Base-by-base conservation (phyloP, 2,113 vertebrate species). In the Platysteira castanea region DNA sequence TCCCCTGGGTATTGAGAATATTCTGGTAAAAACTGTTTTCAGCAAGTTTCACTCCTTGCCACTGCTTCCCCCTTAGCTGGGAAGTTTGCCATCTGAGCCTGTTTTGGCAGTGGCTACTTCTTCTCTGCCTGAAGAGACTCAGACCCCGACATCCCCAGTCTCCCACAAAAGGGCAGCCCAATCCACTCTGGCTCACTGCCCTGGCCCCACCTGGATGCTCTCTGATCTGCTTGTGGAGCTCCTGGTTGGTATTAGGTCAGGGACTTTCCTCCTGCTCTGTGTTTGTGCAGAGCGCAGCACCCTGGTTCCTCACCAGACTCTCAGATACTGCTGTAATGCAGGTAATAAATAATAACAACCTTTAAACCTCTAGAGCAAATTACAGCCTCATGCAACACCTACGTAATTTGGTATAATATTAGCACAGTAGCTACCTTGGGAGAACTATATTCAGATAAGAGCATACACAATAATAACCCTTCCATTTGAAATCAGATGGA, bases 291-390 rank as follows among this genome's bases (percentile, higher is more conserved):
- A 95, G 79, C 0, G 2, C 77, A 82, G 84, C 61, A 47, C 49
- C 6, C 65, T 44, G 49, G 28, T 94, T 96, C 89, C 84, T 77
- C 84, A 96, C 56, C 74, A 97, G 89, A 27, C 91, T 94, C 87
- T 24, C 49, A 95, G 94, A 87, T 95, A 91, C 41, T 65, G 81
- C 69, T 89, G 77, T 84, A 79, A 64, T 79, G 78, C 89, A 89
- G 77, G 94, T 68, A 97, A 95, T 94, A 97, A 97, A 96, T 96
- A 96, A 96, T 94, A 97, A 93, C 95, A 92, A 87, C 80, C 87
- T 97, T 95, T 89, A 94, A 97, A 95, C 86, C 82, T 95, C 93
- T 30, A 67, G 78, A 82, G 93, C 91, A 96, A 97, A 95, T 97
- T 95, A 97, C 77, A 95, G 90, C 82, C 93, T 96, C 96, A 92